phyloP scores from a whole-genome alignment of 2,888 invertebrate species.

The Drosophila mulleri region DNA sequence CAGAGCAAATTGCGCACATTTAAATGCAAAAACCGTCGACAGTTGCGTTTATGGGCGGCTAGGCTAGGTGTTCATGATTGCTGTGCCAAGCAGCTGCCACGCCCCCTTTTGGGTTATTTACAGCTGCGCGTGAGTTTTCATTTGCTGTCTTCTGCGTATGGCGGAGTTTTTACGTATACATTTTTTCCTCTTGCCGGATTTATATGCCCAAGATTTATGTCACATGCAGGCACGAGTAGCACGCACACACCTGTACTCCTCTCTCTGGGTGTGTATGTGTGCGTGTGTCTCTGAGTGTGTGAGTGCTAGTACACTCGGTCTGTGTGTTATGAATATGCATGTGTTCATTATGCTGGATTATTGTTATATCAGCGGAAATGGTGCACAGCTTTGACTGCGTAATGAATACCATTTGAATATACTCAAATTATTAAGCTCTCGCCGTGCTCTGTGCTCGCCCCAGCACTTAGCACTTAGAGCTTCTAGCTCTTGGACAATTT shows the following conservation, averaged over 20 bases:
- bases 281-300: slow-evolving; percentile 6
- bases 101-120: slow-evolving; percentile 55
- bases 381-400: slow-evolving; percentile 66
- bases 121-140: slow-evolving; percentile 63
- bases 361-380: slow-evolving; percentile 75
- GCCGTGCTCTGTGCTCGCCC: not conserved
- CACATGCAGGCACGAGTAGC: slow-evolving; percentile 51
- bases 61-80: slow-evolving; percentile 74
- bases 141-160: slow-evolving; percentile 63
- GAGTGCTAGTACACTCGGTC: slow-evolving; percentile 2
- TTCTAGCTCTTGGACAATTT: not conserved
- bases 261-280: not conserved
- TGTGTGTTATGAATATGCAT: slow-evolving; percentile 75
- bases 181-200: slow-evolving; percentile 49
- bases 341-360: slow-evolving; percentile 70
- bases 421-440: slow-evolving; percentile 34
- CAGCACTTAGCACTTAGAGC: not conserved
- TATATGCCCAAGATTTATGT: slow-evolving; percentile 76
- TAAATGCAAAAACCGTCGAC: slow-evolving; percentile 77
- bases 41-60: slow-evolving; percentile 60
- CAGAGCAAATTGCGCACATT: slow-evolving; percentile 70
- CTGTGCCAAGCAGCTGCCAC: slow-evolving; percentile 33
- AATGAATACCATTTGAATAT: slow-evolving; percentile 71
- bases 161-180: slow-evolving; percentile 20
- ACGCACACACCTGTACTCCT: slow-evolving; percentile 26